Conservation (phyloP, 2,888 invertebrate species). For the Troides helena region DNA sequence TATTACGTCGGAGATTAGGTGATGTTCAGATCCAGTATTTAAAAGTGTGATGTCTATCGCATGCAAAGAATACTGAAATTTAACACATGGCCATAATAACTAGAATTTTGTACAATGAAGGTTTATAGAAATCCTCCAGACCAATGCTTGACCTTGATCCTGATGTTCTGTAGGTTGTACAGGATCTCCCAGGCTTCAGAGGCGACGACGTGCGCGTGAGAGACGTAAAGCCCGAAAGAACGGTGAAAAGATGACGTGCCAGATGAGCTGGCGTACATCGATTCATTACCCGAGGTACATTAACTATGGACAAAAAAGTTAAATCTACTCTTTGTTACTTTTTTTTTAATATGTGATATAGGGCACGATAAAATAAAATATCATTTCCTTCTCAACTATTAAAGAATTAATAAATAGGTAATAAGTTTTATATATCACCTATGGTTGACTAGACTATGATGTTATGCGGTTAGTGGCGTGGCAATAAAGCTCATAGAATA, state of each 20-base stretch:
- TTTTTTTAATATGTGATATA: too few species aligned
- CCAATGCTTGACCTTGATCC: background rate
- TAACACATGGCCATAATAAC: background rate
- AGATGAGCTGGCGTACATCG: constrained; percentile 89
- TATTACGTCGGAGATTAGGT: background rate
- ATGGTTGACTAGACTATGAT: too few species aligned
- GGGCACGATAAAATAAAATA: too few species aligned
- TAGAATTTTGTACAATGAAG: background rate
- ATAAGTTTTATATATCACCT: too few species aligned
- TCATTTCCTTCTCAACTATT: too few species aligned
- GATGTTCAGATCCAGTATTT: background rate
- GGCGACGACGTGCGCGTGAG: constrained; percentile 83
- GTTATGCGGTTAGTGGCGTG: too few species aligned
- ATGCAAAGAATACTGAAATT: background rate
- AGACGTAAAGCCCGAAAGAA: constrained; percentile 63
- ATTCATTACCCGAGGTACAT: constrained; percentile 90
- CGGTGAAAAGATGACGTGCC: constrained; percentile 70
- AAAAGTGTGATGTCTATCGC: background rate
- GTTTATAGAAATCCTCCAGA: background rate
- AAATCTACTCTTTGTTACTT: too few species aligned
- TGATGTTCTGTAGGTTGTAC: constrained; percentile 74
- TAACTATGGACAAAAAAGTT: too few species aligned
- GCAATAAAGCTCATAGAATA: too few species aligned
- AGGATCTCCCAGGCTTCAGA: constrained; percentile 90
- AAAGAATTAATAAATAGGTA: too few species aligned